Conservation (phyloP, 2,113 vertebrate species). For the Ascaphus truei region DNA sequence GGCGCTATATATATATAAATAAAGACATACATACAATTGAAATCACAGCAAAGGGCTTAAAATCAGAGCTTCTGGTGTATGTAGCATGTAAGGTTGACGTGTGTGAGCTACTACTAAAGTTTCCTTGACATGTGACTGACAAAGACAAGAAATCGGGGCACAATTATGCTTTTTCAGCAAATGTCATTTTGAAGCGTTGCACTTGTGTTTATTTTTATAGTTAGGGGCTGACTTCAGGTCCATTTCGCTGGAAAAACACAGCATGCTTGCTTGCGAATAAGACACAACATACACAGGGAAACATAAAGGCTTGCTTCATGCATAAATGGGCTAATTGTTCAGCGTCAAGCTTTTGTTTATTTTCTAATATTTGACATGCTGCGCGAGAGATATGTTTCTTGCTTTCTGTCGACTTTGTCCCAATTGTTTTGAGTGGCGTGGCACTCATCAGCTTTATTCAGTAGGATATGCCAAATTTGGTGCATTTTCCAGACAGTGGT, state of each 20-base stretch:
- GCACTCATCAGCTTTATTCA: conserved; percentile 5
- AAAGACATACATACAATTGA: no score
- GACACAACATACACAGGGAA: background rate
- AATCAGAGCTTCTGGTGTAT: no score
- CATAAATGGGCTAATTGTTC: conserved; percentile 32
- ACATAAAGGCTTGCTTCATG: background rate
- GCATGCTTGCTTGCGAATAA: background rate
- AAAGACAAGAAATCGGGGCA: no score
- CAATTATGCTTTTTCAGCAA: background rate
- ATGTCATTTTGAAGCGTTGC: conserved; percentile 7
- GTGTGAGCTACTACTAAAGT: no score
- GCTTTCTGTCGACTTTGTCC: background rate
- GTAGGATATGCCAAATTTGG: background rate
- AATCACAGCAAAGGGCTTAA: no score
- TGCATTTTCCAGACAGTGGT: background rate
- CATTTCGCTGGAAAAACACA: conserved; percentile 11
- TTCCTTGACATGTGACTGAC: no score
- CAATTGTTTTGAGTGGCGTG: background rate
- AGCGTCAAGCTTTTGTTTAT: conserved; percentile 18
- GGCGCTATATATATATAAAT: no score
- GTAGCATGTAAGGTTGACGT: no score
- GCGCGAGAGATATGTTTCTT: background rate
- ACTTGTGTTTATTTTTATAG: conserved; percentile 21
- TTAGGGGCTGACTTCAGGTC: background rate
- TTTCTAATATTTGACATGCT: conserved; percentile 16